Conservation (phyloP, 2,888 invertebrate species). For the Dolichopus griseipennis region DNA sequence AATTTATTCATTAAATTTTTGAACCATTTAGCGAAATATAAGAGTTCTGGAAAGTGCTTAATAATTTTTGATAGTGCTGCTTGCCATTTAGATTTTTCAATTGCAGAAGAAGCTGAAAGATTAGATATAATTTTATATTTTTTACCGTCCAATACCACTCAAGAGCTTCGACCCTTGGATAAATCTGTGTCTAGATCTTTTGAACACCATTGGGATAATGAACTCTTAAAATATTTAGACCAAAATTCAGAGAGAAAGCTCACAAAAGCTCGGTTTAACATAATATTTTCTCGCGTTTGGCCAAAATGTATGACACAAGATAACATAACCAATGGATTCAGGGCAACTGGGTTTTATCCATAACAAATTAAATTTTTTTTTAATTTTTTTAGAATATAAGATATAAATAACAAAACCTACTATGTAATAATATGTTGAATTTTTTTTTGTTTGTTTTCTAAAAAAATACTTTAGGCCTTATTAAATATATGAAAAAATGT, state of each 20-base stretch:
- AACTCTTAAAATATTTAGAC: slow-evolving; percentile 13
- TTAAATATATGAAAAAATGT: too few species aligned
- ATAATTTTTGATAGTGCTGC: slow-evolving; percentile 17
- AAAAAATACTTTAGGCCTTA: too few species aligned
- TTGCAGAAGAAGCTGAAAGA: slow-evolving; percentile 17
- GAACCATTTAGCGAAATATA: slow-evolving; percentile 12
- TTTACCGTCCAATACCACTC: slow-evolving; percentile 17
- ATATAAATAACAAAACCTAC: too few species aligned
- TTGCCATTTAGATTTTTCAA: slow-evolving; percentile 16
- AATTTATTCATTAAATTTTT: slow-evolving; percentile 14
- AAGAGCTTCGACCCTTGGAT: slow-evolving; percentile 16
- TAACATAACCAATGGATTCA: slow-evolving; percentile 17
- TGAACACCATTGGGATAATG: slow-evolving; percentile 19
- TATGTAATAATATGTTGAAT: too few species aligned
- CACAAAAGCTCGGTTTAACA: slow-evolving; percentile 17
- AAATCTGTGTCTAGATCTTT: slow-evolving; percentile 18
- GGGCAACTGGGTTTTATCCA: too few species aligned
- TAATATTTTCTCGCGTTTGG: slow-evolving; percentile 18
- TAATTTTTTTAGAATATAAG: too few species aligned
- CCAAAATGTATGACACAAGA: slow-evolving; percentile 19
- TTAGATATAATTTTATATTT: slow-evolving; percentile 14
- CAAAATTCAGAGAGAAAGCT: slow-evolving; percentile 16
- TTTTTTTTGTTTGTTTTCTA: too few species aligned
- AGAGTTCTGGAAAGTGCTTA: slow-evolving; percentile 13
- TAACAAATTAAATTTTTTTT: too few species aligned